Base-by-base conservation (phyloP, 2,888 invertebrate genomes). In the Lathronympha strigana region DNA sequence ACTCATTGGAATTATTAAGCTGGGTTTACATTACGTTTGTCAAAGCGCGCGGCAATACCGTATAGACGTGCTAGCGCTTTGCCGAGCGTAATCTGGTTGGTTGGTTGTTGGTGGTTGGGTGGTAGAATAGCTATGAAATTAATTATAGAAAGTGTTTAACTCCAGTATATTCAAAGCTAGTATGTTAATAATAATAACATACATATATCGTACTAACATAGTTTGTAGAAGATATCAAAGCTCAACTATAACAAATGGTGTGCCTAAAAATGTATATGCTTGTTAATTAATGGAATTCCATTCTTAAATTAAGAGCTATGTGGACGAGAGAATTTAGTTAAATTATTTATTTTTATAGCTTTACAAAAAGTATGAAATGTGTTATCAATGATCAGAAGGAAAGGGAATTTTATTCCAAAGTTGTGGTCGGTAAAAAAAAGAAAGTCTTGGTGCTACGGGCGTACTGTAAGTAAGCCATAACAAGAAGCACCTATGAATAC, bases 181-280 rank as follows among this genome's bases (percentile, higher is more conserved):
- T 17, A 36, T 49, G 9, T 28, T 28, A 19, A 8, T 43, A 43
- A 19, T 19, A 19, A 8, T 50, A 45, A 21, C 1, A 6, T 21
- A 45, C 1, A n/a, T 4, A 11, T 45, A 13, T 45, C 11, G 21
- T 45, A 17, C 9, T 45, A 23, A 6, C 5, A 23, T 47, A 21
- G 13, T 31, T 38, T n/a, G 38, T 53, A 53, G 9, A 36, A 0
- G 38, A 40, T 25, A 38, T 19, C 40, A 43, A 55, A 40, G 54
- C 55, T 55, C 40, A 54, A 55, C 55, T 57, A 43, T 31, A 31
- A 54, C 54, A 54, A 28, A 43, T 31, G 2, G 13, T 51, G 50
- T 50, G 79, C 76, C 75, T 78, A 72, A 71, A 45, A 68, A 66
- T 62, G 64, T 68, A 69, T 67, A 63, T 58, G 45, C 63, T 63